Conservation (phyloP, 2,797 vertebrate species). For the Darevskia nairensis region DNA sequence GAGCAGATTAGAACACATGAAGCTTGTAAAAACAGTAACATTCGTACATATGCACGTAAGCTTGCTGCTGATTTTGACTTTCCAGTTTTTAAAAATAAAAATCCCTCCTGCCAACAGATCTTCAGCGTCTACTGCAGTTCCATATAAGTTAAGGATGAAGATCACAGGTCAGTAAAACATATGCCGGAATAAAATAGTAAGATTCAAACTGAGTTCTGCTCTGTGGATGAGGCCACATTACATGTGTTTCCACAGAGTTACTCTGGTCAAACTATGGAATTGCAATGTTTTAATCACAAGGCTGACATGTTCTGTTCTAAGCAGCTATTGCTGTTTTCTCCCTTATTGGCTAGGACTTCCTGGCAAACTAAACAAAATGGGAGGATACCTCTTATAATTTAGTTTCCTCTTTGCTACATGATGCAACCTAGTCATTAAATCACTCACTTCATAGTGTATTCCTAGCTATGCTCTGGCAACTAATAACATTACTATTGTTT, state of each 20-base stretch:
- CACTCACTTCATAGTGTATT: neutral
- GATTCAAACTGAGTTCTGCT: neutral
- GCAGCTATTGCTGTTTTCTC: neutral
- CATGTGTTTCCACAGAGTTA: neutral
- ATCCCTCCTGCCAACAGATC: neutral
- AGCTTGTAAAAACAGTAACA: neutral
- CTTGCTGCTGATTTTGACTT: neutral
- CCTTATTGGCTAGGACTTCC: neutral
- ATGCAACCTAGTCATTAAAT: neutral
- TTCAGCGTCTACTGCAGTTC: neutral
- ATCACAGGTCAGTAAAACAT: neutral
- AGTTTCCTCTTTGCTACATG: neutral
- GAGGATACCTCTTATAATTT: neutral
- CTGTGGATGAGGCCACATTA: neutral
- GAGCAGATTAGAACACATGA: conserved; percentile 10
- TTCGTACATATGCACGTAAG: neutral
- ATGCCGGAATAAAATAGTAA: neutral
- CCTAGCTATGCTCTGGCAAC: neutral
- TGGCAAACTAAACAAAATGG: neutral
- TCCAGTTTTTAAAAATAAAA: neutral
- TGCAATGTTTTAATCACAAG: neutral
- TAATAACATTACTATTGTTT: neutral
- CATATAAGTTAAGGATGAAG: neutral
- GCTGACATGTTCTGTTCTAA: neutral
- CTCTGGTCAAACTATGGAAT: neutral